phyloP scores from a whole-genome alignment of 2,797 vertebrate species.

The Typhlichthys eigenmanni region DNA sequence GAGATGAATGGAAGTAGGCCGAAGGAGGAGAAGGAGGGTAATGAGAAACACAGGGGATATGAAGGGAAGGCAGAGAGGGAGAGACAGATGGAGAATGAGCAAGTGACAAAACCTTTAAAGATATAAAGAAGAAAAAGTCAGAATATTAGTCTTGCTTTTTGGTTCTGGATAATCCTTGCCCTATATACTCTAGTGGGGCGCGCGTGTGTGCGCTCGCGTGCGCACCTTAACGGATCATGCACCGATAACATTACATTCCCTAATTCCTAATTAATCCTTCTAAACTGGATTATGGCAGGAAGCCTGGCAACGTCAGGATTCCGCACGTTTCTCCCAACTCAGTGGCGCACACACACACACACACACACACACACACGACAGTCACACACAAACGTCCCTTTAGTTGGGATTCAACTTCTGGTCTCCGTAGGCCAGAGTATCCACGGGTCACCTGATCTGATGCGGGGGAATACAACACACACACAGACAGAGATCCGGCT shows the following conservation, averaged over 20 bases:
- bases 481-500: conserved; percentile 34
- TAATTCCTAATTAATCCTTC: conserved; percentile 81
- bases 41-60: conserved; percentile 19
- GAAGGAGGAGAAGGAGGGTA: conserved; percentile 17
- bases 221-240: conserved; percentile 55
- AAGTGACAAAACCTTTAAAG: conserved; percentile 21
- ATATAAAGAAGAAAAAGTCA: conserved; percentile 35
- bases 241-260: conserved; percentile 75
- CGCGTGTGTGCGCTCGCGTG: not conserved
- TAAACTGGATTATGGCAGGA: conserved; percentile 69
- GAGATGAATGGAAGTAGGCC: conserved; percentile 4
- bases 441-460: conserved; percentile 59
- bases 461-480: conserved; percentile 62
- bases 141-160: conserved; percentile 6
- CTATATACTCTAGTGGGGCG: conserved; percentile 49
- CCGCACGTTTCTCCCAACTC: conserved; percentile 31
- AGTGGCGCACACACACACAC: not conserved
- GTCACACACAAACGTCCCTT: conserved; percentile 28
- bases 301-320: conserved; percentile 66
- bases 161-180: conserved; percentile 54
- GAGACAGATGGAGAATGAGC: conserved; percentile 18
- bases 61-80: conserved; percentile 14
- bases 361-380: no score
- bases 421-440: conserved; percentile 57
- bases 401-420: conserved; percentile 40